Conservation (phyloP, 2,113 vertebrate genomes). For the Opisthocomus hoazin region DNA sequence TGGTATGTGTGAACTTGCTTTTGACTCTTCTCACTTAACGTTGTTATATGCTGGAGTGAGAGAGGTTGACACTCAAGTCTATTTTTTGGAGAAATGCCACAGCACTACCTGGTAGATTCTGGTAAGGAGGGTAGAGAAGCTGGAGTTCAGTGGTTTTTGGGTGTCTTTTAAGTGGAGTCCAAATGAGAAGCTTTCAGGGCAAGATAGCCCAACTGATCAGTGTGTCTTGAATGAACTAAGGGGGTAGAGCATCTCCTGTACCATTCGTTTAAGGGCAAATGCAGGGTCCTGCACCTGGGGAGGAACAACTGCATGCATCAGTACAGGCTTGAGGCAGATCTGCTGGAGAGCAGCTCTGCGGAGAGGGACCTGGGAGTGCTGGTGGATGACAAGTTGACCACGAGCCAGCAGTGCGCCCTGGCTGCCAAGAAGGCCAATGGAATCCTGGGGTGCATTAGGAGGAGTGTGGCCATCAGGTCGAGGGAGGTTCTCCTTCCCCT, state of each 20-base stretch:
- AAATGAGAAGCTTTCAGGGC: background rate
- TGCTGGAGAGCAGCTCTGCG: too few relatives aligned
- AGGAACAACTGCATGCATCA: too few relatives aligned
- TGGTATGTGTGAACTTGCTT: background rate
- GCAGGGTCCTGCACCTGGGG: too few relatives aligned
- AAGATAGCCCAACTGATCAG: background rate
- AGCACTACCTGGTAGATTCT: background rate
- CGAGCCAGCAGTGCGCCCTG: too few relatives aligned
- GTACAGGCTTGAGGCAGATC: too few relatives aligned
- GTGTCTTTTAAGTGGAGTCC: background rate
- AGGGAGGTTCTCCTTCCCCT: too few relatives aligned
- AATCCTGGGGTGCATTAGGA: too few relatives aligned
- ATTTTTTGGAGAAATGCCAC: background rate
- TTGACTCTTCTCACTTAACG: background rate
- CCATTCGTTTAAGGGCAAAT: background rate
- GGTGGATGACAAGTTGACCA: too few relatives aligned
- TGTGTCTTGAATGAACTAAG: background rate
- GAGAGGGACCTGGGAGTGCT: too few relatives aligned
- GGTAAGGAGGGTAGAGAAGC: background rate
- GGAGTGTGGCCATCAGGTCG: too few relatives aligned
- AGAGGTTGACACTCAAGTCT: background rate
- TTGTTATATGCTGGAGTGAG: background rate
- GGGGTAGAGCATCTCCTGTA: background rate
- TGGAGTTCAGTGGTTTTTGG: background rate
- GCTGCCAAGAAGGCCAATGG: too few relatives aligned